Percentiles rank a stretch among this genome's conserved stretches.
Evolutionary conservation across 2,888 invertebrate genomes (phyloP).

Genomic region (Heteropelma amictum): DNA sequence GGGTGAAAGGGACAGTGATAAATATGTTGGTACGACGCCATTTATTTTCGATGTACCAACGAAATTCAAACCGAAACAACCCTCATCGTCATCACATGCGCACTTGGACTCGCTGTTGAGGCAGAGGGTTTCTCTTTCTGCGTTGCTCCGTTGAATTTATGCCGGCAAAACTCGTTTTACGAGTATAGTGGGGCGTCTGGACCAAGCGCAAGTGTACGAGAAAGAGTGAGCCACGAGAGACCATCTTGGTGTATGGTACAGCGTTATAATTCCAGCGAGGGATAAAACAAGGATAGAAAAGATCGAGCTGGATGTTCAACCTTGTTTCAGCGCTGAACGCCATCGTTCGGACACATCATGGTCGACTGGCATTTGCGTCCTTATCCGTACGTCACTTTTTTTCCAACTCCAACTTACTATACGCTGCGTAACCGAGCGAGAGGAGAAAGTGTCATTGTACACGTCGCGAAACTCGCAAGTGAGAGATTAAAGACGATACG

Average conservation of each 20-base stretch:
- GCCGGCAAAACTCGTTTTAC: conserved; percentile 58
- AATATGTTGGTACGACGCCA: conserved; percentile 1
- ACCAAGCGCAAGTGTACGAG: conserved; percentile 17
- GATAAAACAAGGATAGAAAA: conserved; percentile 9
- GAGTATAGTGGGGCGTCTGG: conserved; percentile 36
- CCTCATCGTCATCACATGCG: conserved; percentile 10
- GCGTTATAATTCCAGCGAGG: conserved; percentile 17
- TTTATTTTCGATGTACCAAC: conserved; percentile 31
- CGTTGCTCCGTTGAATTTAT: conserved; percentile 49
- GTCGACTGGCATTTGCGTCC: background rate
- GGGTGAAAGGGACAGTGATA: background rate
- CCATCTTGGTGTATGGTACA: background rate
- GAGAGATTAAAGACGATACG: background rate
- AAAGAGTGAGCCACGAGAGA: background rate
- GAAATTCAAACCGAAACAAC: conserved; percentile 23
- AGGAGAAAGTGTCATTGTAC: background rate
- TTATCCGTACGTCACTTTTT: background rate
- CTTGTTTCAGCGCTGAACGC: no score
- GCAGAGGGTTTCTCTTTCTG: background rate
- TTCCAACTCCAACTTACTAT: background rate
- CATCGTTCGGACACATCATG: background rate
- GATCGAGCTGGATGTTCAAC: no score
- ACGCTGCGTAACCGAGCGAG: background rate
- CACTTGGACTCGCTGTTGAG: conserved; percentile 29
- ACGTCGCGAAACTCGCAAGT: background rate